Conservation (phyloP, 2,113 vertebrate species). For the Aphyosemion australe region DNA sequence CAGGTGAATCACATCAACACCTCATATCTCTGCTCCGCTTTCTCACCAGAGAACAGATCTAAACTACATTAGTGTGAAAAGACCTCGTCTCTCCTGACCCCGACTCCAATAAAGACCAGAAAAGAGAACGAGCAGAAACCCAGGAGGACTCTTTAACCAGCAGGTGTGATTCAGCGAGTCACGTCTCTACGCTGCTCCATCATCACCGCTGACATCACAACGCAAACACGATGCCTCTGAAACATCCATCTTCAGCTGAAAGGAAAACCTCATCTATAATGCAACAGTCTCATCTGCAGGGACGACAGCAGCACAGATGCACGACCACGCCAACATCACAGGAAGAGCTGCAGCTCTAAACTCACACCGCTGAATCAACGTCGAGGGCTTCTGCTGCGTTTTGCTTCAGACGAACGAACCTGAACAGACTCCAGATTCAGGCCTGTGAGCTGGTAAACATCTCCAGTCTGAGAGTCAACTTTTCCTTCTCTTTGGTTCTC, state of each 20-base stretch:
- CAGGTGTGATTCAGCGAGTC: conserved; percentile 16
- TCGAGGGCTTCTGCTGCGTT: neutral
- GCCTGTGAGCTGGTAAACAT: too few species aligned
- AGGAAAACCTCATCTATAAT: too few species aligned
- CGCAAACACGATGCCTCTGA: conserved; percentile 16
- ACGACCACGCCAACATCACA: neutral
- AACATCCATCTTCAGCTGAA: neutral
- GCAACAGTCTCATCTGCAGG: too few species aligned
- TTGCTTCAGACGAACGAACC: too few species aligned
- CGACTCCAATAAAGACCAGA: neutral
- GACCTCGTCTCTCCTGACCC: neutral
- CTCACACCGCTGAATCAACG: neutral
- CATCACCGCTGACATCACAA: conserved; percentile 3
- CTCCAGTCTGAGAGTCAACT: too few species aligned
- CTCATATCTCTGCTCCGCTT: neutral
- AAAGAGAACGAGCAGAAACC: conserved; percentile 3
- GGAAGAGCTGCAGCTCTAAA: neutral
- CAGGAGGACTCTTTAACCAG: conserved; percentile 11
- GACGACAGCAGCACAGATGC: too few species aligned
- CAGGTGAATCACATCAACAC: neutral
- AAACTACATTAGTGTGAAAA: conserved; percentile 3
- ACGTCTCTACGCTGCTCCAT: conserved; percentile 8
- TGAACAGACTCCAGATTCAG: too few species aligned
- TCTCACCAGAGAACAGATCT: neutral
- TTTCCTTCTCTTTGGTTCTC: too few species aligned